Base-by-base conservation (phyloP, 2,113 vertebrate species). In the Pelodiscus sinensis region DNA sequence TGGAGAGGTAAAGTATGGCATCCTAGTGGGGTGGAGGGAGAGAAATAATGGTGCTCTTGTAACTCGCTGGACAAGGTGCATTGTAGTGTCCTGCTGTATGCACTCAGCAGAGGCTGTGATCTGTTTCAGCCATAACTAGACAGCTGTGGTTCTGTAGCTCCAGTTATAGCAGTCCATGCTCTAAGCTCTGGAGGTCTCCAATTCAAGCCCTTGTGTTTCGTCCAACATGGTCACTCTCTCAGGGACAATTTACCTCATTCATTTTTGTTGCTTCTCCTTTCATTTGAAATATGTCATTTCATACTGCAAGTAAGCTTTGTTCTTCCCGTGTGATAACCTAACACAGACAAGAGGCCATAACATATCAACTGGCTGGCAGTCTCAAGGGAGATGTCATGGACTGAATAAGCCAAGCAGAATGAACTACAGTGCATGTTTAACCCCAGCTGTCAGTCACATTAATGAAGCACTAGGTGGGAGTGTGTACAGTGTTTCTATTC, bases 341-440 rank as follows among this genome's bases (percentile, higher is more conserved):
- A 79, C 57, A 78, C 82, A 88, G 79, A 58, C 77, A 58, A 88
- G 89, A 9, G 82, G 18, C 35, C 0, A 0, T 80, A 84, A 54
- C 0, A 0, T 9, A 86, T 3, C 21, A 62, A 44, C 0, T 1
- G 89, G 11, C 11, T 35, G 65, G 65, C 60, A 4, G 29, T 92
- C 79, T 60, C 0, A 0, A 62, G 31, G 38, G 83, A n/a, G 82
- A 85, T 68, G 38, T 57, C 0, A 7, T 1, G 11, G 57, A 81
- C 73, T 90, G 73, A 15, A 24, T 14, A 38, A 81, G 0, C 77
- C 18, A 44, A 27, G 38, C 18, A 86, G 81, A 44, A 15, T 38
- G 57, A 31, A 4, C 71, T 21, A 1, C 0, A 3, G 52, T 9
- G 38, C 6, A 0, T 2, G 0, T 2, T 0, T 0, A 31, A 79